phyloP scores from a whole-genome alignment of 2,797 vertebrate genomes.

The Yasuhikotakia modesta region DNA sequence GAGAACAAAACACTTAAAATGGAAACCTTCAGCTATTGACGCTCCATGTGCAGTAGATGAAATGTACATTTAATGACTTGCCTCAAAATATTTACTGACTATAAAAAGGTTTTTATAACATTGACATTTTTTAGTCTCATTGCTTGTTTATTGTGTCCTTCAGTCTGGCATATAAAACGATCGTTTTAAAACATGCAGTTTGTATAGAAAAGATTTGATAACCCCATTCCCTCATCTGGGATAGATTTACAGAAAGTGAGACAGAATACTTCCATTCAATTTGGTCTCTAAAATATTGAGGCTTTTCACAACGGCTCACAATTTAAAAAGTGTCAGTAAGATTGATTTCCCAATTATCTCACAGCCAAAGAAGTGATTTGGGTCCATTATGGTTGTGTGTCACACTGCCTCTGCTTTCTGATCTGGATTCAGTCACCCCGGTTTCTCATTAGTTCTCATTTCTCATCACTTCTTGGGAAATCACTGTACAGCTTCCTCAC shows the following conservation, averaged over 20 bases:
- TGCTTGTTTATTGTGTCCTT: constrained; percentile 19
- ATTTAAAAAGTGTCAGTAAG: constrained; percentile 45
- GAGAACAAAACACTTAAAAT: constrained; percentile 3
- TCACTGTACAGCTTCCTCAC: constrained; percentile 23
- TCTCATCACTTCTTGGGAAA: constrained; percentile 21
- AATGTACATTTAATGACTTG: constrained; percentile 53
- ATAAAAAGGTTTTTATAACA: constrained; percentile 54
- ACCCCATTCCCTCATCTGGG: not conserved
- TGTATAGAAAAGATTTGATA: not conserved
- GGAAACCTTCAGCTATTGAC: constrained; percentile 30
- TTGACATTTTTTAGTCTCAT: constrained; percentile 9
- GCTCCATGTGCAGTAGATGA: constrained; percentile 49
- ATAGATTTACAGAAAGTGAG: not conserved
- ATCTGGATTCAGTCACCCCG: constrained; percentile 7
- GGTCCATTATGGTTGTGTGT: constrained; percentile 20
- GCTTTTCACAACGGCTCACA: constrained; percentile 28
- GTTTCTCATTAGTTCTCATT: constrained; percentile 32
- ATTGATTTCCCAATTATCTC: constrained; percentile 55
- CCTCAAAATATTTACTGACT: constrained; percentile 53
- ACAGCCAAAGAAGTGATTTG: constrained; percentile 17
- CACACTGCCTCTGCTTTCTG: constrained; percentile 9
- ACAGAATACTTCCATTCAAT: not conserved
- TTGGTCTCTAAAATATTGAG: constrained; percentile 17
- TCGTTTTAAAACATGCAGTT: not conserved
- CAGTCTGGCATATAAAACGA: not conserved